Conservation (phyloP, 2,888 invertebrate species). For the Brachylomia viminalis region DNA sequence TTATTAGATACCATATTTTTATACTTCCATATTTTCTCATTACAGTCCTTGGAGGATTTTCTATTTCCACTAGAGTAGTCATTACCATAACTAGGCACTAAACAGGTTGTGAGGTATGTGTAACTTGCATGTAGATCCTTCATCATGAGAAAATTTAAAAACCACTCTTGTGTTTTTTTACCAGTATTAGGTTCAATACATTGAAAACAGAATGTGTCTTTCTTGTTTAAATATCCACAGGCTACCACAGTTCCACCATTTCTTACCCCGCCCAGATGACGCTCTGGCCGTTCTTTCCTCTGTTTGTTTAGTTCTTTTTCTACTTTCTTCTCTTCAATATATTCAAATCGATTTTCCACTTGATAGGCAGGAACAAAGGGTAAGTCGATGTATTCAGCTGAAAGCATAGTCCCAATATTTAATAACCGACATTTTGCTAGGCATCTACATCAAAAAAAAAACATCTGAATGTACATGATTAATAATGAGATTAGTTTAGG, state of each 20-base stretch:
- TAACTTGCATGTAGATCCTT: constrained; percentile 74
- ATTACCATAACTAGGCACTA: constrained; percentile 45
- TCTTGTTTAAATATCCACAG: constrained; percentile 63
- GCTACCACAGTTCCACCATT: neutral
- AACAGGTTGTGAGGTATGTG: constrained; percentile 73
- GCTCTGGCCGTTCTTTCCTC: constrained; percentile 12
- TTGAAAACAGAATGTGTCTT: constrained; percentile 74
- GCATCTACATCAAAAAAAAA: neutral
- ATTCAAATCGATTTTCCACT: constrained; percentile 73
- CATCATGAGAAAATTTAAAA: constrained; percentile 71
- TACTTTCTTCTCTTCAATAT: constrained; percentile 39
- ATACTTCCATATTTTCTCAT: neutral
- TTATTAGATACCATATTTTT: neutral
- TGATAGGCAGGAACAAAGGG: constrained; percentile 74
- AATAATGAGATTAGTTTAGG: neutral
- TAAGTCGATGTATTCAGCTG: constrained; percentile 73
- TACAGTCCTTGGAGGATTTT: neutral
- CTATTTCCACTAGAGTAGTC: neutral
- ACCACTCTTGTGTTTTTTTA: constrained; percentile 73
- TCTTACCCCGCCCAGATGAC: neutral
- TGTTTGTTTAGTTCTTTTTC: constrained; percentile 4
- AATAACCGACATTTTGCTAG: neutral
- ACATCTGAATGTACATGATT: neutral
- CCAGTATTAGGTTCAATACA: constrained; percentile 69
- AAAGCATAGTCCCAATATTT: constrained; percentile 27